A percentile compares a stretch with the other conserved stretches of the same genome.
Evolutionary conservation across 2,888 invertebrate species (phyloP).

Genomic region (Rhaphigaster nebulosa): DNA sequence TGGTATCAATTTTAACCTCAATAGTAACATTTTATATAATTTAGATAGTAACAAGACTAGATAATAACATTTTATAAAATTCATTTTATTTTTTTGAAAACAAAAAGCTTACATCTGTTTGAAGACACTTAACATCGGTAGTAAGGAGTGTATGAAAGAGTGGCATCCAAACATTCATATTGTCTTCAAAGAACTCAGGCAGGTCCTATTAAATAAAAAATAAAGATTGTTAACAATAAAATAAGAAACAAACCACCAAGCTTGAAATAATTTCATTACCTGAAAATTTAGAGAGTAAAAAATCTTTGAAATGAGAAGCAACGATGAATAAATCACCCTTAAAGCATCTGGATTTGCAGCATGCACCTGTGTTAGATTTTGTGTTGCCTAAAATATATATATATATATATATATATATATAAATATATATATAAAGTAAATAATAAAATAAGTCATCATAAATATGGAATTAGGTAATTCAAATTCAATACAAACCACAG

Average conservation of each 20-base stretch:
- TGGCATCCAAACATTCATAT: conserved; percentile 95
- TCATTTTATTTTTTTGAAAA: not conserved
- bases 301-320: conserved; percentile 91
- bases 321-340: conserved; percentile 88
- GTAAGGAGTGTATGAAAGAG: conserved; percentile 87
- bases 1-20: too few relatives aligned
- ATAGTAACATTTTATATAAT: too few relatives aligned
- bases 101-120: conserved; percentile 73
- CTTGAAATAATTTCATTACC: conserved; percentile 68
- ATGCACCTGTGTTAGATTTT: conserved; percentile 84
- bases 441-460: not conserved
- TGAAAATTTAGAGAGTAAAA: conserved; percentile 98
- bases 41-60: too few relatives aligned
- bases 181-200: conserved; percentile 99
- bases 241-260: not conserved
- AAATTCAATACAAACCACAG: conserved; percentile 69
- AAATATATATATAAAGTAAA: not conserved
- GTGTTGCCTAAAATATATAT: conserved; percentile 82
- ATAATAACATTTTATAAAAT: too few relatives aligned
- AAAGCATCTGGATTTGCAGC: conserved; percentile 84
- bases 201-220: conserved; percentile 76
- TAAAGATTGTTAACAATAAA: not conserved
- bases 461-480: not conserved
- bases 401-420: too few relatives aligned
- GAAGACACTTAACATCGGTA: conserved; percentile 81